Evolutionary conservation across 2,888 invertebrate species (phyloP).

Genomic region (Drosophila kanekoi): DNA sequence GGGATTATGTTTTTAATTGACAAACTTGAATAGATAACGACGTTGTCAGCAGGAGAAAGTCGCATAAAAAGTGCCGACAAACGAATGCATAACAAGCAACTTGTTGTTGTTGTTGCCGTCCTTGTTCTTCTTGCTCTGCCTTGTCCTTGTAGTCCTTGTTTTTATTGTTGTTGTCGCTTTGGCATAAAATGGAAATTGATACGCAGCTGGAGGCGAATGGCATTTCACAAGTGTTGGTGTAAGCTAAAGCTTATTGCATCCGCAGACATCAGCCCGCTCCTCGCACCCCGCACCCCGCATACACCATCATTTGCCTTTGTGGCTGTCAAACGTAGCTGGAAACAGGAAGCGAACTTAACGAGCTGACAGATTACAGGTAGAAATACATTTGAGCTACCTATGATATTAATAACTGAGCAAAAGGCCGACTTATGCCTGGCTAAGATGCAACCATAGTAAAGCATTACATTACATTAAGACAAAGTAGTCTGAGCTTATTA

Average conservation of each 20-base stretch:
- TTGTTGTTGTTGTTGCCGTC: conserved; percentile 26
- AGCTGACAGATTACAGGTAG: conserved; percentile 22
- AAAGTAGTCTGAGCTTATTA: conserved; percentile 3
- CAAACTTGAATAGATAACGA: conserved; percentile 81
- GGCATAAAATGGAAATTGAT: conserved; percentile 59
- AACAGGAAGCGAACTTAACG: conserved; percentile 19
- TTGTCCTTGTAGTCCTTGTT: conserved; percentile 8
- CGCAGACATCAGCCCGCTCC: background rate
- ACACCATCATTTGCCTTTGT: background rate
- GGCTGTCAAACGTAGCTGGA: background rate
- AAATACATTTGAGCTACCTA: conserved; percentile 22
- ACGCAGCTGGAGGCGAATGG: conserved; percentile 34
- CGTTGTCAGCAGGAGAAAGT: conserved; percentile 74
- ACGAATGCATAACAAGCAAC: conserved; percentile 74
- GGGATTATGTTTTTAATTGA: conserved; percentile 80
- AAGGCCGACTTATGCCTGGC: background rate
- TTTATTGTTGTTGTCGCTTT: conserved; percentile 25
- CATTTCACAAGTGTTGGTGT: conserved; percentile 34
- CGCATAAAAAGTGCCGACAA: conserved; percentile 73
- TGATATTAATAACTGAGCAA: conserved; percentile 10
- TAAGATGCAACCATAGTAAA: conserved; percentile 14
- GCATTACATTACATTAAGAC: background rate
- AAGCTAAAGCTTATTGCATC: conserved; percentile 44
- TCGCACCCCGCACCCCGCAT: no score
- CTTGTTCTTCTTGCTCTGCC: conserved; percentile 17